Conservation (phyloP, 2,797 vertebrate genomes). For the Nasua narica region DNA sequence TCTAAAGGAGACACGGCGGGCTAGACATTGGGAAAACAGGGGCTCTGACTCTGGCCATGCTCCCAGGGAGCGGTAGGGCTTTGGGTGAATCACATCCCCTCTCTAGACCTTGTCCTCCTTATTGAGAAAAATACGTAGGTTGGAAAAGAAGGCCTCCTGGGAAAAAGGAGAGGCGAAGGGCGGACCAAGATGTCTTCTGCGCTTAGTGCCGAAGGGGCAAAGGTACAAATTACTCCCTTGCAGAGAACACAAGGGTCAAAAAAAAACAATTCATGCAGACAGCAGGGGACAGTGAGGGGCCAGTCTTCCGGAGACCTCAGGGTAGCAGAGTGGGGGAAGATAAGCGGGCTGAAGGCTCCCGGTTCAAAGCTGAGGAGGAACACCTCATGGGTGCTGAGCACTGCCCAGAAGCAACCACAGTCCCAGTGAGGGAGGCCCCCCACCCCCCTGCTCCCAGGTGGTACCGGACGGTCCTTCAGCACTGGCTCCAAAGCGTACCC, state of each 20-base stretch:
- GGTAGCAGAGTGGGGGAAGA: not conserved
- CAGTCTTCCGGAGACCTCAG: not conserved
- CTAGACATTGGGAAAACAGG: not conserved
- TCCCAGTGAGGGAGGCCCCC: not conserved
- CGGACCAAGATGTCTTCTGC: not conserved
- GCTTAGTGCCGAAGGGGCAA: no score
- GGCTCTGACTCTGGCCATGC: not conserved
- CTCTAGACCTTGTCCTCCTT: not conserved
- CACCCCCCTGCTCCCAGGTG: rapidly evolving
- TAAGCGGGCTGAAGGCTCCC: not conserved
- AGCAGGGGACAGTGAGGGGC: not conserved
- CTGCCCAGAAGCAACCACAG: rapidly evolving
- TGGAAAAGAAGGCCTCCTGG: not conserved
- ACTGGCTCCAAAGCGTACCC: not conserved
- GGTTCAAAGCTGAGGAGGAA: not conserved
- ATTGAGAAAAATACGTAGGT: not conserved
- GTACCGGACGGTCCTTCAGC: no score
- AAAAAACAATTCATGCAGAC: not conserved
- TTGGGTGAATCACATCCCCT: not conserved
- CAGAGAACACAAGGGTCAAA: not conserved
- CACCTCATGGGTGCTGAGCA: rapidly evolving
- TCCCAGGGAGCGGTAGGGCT: not conserved
- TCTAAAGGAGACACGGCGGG: not conserved
- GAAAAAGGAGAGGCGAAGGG: not conserved
- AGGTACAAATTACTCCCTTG: not conserved